Evolutionary conservation across 2,797 vertebrate genomes (phyloP).

Genomic region (Buceros bicornis): DNA sequence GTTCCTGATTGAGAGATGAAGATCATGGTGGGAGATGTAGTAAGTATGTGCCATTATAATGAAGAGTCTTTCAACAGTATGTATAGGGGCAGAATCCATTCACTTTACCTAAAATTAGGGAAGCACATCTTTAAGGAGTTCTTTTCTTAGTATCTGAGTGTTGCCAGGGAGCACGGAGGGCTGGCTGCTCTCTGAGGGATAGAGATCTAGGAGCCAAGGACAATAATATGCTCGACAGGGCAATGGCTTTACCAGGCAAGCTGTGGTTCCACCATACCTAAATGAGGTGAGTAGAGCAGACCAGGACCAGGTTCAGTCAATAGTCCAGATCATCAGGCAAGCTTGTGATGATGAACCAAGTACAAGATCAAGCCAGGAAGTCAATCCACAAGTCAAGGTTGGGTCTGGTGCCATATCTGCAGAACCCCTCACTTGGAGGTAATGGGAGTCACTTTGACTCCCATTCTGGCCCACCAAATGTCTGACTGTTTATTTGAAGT

Average conservation of each 20-base stretch:
- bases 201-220: not conserved
- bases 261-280: not conserved
- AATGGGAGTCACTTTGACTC: not conserved
- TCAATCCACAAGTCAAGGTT: not conserved
- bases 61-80: not conserved
- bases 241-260: not conserved
- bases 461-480: not conserved
- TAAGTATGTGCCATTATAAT: not conserved
- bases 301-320: not conserved
- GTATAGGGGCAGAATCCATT: not conserved
- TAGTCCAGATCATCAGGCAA: not conserved
- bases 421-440: not conserved
- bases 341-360: not conserved
- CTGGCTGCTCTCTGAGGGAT: not conserved
- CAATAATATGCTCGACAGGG: not conserved
- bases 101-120: not conserved
- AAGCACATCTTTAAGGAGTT: not conserved
- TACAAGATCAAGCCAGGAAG: not conserved
- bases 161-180: not conserved
- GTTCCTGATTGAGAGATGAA: not conserved
- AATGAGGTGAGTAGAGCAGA: not conserved
- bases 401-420: not conserved
- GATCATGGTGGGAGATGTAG: not conserved
- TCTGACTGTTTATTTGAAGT: not conserved
- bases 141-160: not conserved